phyloP scores from a whole-genome alignment of 2,797 vertebrate genomes.

The Myotis vivesi region DNA sequence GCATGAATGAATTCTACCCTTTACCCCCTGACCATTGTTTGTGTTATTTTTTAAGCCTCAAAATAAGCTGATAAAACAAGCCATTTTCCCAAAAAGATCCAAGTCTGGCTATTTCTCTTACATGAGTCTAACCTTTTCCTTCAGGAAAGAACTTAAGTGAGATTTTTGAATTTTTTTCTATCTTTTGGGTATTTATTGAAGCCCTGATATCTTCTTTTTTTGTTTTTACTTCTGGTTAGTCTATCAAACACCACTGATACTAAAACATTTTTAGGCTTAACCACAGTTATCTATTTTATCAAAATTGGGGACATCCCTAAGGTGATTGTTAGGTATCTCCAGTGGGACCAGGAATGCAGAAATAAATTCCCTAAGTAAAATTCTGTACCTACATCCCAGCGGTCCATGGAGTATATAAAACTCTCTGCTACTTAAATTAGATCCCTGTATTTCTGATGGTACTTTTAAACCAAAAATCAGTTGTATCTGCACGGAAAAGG shows the following conservation, averaged over 20 bases:
- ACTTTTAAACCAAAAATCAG: slow-evolving; percentile 61
- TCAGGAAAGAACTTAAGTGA: not conserved
- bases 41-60: not conserved
- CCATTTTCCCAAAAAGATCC: not conserved
- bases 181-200: not conserved
- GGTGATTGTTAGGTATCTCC: slow-evolving; percentile 34
- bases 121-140: not conserved
- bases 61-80: not conserved
- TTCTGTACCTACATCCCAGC: slow-evolving; percentile 47
- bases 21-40: too few species aligned
- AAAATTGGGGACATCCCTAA: not conserved
- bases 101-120: not conserved
- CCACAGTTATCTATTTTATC: not conserved
- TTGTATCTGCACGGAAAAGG: not conserved
- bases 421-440: slow-evolving; percentile 77
- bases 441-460: slow-evolving; percentile 68
- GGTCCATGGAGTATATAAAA: slow-evolving; percentile 70
- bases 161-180: not conserved
- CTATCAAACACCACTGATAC: not conserved
- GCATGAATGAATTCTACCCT: not conserved
- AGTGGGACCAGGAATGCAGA: not conserved
- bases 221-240: not conserved
- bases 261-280: not conserved
- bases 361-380: slow-evolving; percentile 58
- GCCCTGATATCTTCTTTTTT: not conserved